Evolutionary conservation across 2,797 vertebrate species (phyloP), one percentile per base, ranked within the genome.

Genomic region (Heliangelus exortis): DNA sequence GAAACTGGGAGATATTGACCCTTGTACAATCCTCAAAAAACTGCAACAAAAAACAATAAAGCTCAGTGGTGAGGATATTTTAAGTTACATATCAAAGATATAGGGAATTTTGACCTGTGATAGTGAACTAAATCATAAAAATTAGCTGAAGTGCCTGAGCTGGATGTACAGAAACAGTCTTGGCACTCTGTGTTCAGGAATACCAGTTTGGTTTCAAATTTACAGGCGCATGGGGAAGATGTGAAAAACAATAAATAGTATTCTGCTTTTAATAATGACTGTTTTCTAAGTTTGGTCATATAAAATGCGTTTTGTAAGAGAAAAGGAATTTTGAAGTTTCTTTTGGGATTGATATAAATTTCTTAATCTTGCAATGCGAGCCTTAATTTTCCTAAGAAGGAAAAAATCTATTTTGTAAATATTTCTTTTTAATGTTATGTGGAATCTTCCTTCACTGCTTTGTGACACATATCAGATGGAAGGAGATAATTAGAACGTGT

Each of bases 301-400:
- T 41, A 66, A 90, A 92, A 83, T 78, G 43, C 34, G 33, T 90
- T 94, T 87, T 51, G 57, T 95, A 94, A 96, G 78, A 77, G 86
- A 89, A 89, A 80, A 96, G 78, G 96, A 94, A 95, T 95, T 95
- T 93, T 95, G 72, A 93, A 74, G 68, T 94, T 96, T 93, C 92
- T 92, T 95, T 93, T 77, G 94, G 90, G 93, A 95, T 93, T 89
- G 81, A 94, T 95, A 66, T 55, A 94, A 89, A 51, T 85, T 94
- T 96, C 92, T 93, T 95, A 83, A 95, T 93, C 84, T 91, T 87
- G 90, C 71, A 92, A 89, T 29, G 34, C 51, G 71, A 96, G 33
- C 33, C 45, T 48, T 87, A 21, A 90, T 92, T 95, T 95, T 94
- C 84, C 81, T 45, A 87, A 92, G 65, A 93, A 94, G 90, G 81